Evolutionary conservation across 1,140 invertebrate genomes (phyloP).

Genomic region (Macrobrachium nipponense): DNA sequence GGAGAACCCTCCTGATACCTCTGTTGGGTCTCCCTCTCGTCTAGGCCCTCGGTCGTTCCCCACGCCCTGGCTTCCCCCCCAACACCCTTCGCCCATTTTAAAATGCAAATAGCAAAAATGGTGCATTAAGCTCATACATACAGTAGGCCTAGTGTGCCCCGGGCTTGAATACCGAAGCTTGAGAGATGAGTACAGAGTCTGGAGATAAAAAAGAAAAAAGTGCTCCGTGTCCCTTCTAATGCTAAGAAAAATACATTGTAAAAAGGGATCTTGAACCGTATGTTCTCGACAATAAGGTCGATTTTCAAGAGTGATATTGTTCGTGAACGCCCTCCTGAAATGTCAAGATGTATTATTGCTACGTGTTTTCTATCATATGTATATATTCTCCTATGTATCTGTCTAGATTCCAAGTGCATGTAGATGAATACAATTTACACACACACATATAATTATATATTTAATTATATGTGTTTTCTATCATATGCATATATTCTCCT

Average conservation of each 20-base stretch:
- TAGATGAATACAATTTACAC: background rate
- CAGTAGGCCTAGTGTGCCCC: conserved; percentile 52
- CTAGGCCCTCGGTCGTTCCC: too few relatives aligned
- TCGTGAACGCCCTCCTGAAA: background rate
- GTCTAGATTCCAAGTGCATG: background rate
- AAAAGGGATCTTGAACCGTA: too few relatives aligned
- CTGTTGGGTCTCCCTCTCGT: too few relatives aligned
- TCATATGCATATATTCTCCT: background rate
- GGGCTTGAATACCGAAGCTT: conserved; percentile 51
- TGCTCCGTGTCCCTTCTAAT: background rate
- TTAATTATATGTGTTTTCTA: conserved; percentile 5
- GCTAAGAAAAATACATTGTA: background rate
- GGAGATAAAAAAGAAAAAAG: background rate
- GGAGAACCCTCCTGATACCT: too few relatives aligned
- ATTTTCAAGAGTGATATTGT: too few relatives aligned
- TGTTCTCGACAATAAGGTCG: too few relatives aligned
- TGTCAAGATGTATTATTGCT: conserved; percentile 33
- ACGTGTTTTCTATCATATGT: conserved; percentile 12
- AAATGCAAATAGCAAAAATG: conserved; percentile 61
- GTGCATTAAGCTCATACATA: conserved; percentile 61
- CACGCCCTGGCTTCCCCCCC: conserved; percentile 21
- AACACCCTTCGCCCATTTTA: conserved; percentile 56
- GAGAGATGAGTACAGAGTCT: conserved; percentile 6
- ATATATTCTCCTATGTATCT: background rate
- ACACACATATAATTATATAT: conserved; percentile 6